Percentiles rank a stretch among this genome's conserved stretches.
phyloP scores from a whole-genome alignment of 2,113 vertebrate genomes.

The Plotosus lineatus region DNA sequence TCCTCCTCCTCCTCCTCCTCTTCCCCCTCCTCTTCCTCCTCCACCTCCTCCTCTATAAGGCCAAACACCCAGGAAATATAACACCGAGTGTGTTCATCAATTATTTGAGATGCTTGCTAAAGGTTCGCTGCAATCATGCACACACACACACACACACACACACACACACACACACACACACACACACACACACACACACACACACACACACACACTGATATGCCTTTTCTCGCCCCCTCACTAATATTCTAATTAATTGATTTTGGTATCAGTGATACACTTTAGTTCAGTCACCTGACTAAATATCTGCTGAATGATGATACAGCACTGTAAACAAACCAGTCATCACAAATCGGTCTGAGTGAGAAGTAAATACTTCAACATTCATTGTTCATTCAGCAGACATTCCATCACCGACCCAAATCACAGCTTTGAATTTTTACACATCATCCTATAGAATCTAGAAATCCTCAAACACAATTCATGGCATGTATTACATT shows the following conservation, averaged over 20 bases:
- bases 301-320: not conserved
- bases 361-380: not conserved
- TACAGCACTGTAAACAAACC: not conserved
- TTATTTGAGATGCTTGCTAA: constrained; percentile 43
- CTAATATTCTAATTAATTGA: not conserved
- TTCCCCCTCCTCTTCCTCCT: no score
- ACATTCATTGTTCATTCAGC: not conserved
- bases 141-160: constrained; percentile 10
- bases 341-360: no score
- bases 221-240: not conserved
- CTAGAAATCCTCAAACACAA: not conserved
- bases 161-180: constrained; percentile 16
- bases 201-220: not conserved
- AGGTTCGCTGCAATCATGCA: constrained; percentile 13
- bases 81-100: constrained; percentile 42
- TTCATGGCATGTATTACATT: not conserved
- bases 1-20: constrained; percentile 1
- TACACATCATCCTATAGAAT: not conserved
- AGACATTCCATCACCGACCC: not conserved
- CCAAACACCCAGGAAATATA: constrained; percentile 49
- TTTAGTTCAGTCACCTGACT: not conserved
- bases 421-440: not conserved
- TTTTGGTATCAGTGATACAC: not conserved
- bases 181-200: not conserved
- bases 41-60: constrained; percentile 29